Conservation (phyloP, 1,140 invertebrate species). For the Babylonia areolata region DNA sequence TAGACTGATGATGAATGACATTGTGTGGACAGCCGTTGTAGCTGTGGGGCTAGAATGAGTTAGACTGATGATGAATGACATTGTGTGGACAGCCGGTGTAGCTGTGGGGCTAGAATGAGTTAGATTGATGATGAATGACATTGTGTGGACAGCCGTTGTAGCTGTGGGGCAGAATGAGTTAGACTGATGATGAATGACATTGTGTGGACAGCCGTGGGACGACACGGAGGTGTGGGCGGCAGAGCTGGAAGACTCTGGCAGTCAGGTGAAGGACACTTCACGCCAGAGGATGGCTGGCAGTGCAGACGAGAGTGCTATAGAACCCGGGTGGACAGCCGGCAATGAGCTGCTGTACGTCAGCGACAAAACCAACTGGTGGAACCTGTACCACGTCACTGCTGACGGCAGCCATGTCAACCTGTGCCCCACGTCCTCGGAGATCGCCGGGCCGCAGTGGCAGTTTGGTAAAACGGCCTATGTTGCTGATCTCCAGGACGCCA, state of each 20-base stretch:
- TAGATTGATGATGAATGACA: too few species aligned
- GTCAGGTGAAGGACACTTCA: constrained; percentile 50
- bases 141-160: too few species aligned
- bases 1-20: too few species aligned
- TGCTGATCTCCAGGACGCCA: constrained; percentile 58
- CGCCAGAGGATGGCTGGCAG: constrained; percentile 56
- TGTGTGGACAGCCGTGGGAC: constrained; percentile 73
- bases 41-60: too few species aligned
- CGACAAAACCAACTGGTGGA: constrained; percentile 75
- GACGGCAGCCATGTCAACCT: constrained; percentile 66
- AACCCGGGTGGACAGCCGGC: constrained; percentile 69
- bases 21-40: too few species aligned
- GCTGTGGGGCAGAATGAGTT: too few species aligned
- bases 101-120: too few species aligned
- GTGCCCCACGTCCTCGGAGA: constrained; percentile 57
- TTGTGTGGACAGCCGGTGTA: too few species aligned
- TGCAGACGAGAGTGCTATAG: constrained; percentile 62
- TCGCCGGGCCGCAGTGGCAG: constrained; percentile 69
- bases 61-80: too few species aligned
- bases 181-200: too few species aligned
- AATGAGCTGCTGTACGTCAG: constrained; percentile 70
- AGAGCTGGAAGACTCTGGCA: constrained; percentile 59
- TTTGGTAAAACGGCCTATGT: constrained; percentile 65
- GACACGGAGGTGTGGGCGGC: constrained; percentile 68
- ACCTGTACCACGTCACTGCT: constrained; percentile 68